Base-by-base conservation (phyloP, 1,140 invertebrate species). In the Drosophila parabipectinata region DNA sequence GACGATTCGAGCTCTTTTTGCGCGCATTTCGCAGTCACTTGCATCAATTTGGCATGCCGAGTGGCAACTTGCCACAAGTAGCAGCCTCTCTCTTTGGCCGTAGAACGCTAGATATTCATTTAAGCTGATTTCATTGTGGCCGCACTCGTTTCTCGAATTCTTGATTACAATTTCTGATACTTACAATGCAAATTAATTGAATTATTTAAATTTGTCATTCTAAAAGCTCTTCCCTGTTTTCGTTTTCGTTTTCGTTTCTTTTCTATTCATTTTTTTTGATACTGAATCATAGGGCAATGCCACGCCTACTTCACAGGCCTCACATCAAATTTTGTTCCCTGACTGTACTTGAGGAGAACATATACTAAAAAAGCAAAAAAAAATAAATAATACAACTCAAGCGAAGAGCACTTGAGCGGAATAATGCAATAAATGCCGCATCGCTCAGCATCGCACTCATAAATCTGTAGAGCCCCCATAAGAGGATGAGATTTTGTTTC, bases 151-250 rank as follows among this genome's bases (percentile, higher is more conserved):
- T 77, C 66, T 72, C 67, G 72, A 79, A 73, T 73, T 82, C 63
- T 79, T 81, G 79, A 85, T 85, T 87, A 85, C 81, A 85, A 81
- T 87, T 74, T 60, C 74, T 75, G 77, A 68, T 88, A 87, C 79
- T 88, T 88, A 87, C 82, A 87, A 87, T 87, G 82, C 82, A 83
- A 87, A 87, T 87, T 87, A 88, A 87, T 87, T 87, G 82, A 87
- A 87, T 87, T 87, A 88, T 88, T 87, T 88, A 84, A 87, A 87
- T 87, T 85, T 85, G 62, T 55, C 64, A 45, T 51, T 39, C 47
- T 59, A 15, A 47, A 47, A 21, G 34, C 44, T 54, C 34, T 59
- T 74, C 48, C 30, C 54, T 56, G 55, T 45, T 41, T 24, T 45
- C 18, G n/a, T 59, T 41, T 24, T 45, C 18, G n/a, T 59, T 24